Evolutionary conservation across 1,140 invertebrate genomes (phyloP), one percentile per base, ranked within the genome.

Genomic region (Pararge aegeria): DNA sequence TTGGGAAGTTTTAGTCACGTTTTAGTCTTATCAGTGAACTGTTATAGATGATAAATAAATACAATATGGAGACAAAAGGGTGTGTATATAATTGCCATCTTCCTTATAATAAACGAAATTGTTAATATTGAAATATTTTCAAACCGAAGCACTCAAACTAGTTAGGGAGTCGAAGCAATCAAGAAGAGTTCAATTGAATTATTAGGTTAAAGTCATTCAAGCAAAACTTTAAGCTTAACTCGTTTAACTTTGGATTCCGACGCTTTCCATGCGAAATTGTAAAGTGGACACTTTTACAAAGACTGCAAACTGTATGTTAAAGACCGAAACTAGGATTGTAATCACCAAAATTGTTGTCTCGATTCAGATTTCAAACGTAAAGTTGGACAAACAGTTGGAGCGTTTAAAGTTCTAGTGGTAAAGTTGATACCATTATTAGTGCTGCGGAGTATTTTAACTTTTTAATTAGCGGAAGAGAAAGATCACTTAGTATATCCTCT

Each of bases 141-240:
- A 15, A 40, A 40, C 5, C 34, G 3, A 15, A 38, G 12, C 50
- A 21, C 12, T 7, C 16, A 18, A 54, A 27, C 21, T 54, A 24
- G 37, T 29, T 42, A 40, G 0, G n/a, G 5, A 44, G 18, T 46
- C 52, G 21, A 54, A 44, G 37, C 37, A 44, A 54, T 42, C 52
- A 54, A 54, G 37, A 54, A 27, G 34, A 53, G 51, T 53, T 13
- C 18, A 40, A 53, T 54, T 27, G 37, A 54, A 54, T 54, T 54
- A 19, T 27, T 42, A 16, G 40, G 24, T 44, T 13, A 44, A 54
- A 54, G 38, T 54, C 37, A 44, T 42, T 54, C 42, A 54, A 42
- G 7, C 38, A 42, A 29, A 15, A 54, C 40, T 46, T 46, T 12
- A 7, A 46, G 15, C 42, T 46, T 20, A 44, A 44, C 52, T 54